Base-by-base conservation (phyloP, 1,140 invertebrate genomes). In the Hyles euphorbiae region DNA sequence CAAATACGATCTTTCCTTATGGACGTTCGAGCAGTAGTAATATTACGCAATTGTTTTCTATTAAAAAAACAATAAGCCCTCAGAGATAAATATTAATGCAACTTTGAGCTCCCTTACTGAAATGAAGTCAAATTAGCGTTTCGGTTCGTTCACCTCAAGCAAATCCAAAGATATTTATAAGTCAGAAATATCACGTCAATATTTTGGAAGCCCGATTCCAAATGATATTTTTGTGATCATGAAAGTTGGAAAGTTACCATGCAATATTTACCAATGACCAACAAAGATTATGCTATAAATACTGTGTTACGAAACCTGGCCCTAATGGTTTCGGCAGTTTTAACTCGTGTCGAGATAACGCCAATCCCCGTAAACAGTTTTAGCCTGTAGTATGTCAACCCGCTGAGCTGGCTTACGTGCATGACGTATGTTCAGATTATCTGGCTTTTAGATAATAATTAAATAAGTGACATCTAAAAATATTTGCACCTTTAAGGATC, bases 381-480 rank as follows among this genome's bases (percentile, higher is more conserved):
- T 71, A 74, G 67, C 59, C 60, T 67, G 62, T 63, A 67, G 58
- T 75, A 66, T 82, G 78, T 84, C 80, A 83, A 71, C 68, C 63
- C 57, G 67, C 68, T 75, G 71, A 81, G 68, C 57, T 61, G 70
- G 76, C 67, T 80, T 83, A 81, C 12, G 9, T 34, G 11, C 22
- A 53, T 83, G 80, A 84, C 83, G 78, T 81, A 68, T 78, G 50
- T 58, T 36, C 44, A 80, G 77, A 80, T 83, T 78, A 83, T 69
- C 68, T 62, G 69, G 55, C 63, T 78, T 74, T 58, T 61, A 60
- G 58, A 63, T 63, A 67, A 56, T 40, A 58, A 53, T 58, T 61
- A 53, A 58, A 51, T 56, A 61, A 50, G 45, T 61, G 34, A 52
- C 34, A 8, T 52, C 36, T 5, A 10, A 22, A 12, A 40, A 40